Percentiles rank a stretch among this genome's conserved stretches.
These are phyloP conservation scores for Mobula hypostoma DNA, from an alignment of 2,113 vertebrate species.

Conservation along the genomic window DNA sequence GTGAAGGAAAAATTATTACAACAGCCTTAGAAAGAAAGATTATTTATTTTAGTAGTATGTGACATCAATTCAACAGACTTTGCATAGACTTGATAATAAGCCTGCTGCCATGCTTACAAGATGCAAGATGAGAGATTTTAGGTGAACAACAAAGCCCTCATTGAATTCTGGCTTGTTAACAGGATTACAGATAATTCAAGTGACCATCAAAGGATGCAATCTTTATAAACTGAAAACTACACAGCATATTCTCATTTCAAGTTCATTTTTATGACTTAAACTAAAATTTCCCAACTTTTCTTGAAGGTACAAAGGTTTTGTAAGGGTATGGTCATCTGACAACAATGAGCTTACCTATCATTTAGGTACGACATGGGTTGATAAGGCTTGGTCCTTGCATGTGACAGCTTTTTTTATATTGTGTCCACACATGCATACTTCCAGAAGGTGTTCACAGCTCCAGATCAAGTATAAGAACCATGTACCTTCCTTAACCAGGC, in stretches of 20 bases:
- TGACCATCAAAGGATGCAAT: neutral
- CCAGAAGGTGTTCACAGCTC: neutral
- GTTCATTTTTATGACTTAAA: neutral
- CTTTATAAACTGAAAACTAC: neutral
- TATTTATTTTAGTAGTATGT: constrained; percentile 20
- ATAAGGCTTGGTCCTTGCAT: neutral
- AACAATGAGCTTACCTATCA: neutral
- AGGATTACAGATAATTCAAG: constrained; percentile 14
- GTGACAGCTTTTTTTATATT: neutral
- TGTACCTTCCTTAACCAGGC: neutral
- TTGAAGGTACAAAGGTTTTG: neutral
- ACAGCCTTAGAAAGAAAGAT: constrained; percentile 8
- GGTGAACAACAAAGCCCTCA: neutral
- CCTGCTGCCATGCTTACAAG: neutral
- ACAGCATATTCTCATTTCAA: neutral
- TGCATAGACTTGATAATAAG: neutral
- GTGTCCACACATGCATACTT: neutral
- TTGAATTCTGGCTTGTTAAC: constrained; percentile 11
- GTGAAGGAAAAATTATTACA: neutral
- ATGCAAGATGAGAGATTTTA: neutral
- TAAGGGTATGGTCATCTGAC: too few species aligned
- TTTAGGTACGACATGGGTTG: neutral
- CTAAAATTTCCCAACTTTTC: neutral
- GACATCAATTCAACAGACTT: constrained; percentile 8
- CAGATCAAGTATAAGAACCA: neutral